Percentiles rank a stretch among this genome's conserved stretches.
These are phyloP conservation scores for Typhlichthys subterraneus DNA, from an alignment of 2,797 vertebrate species.

Conservation along the genomic window DNA sequence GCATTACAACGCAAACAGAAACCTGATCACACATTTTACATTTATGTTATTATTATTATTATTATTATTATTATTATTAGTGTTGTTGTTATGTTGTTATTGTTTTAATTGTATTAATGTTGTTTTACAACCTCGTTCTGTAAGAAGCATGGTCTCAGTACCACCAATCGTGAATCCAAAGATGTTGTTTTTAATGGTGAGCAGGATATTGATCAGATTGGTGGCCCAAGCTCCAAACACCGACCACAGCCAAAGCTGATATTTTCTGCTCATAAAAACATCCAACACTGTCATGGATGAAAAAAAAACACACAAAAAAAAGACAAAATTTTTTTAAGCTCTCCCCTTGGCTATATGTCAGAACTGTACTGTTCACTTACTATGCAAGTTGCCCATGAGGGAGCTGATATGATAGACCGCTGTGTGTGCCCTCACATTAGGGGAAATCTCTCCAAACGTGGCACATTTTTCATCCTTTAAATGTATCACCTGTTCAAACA, in stretches of 20 bases:
- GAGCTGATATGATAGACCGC: conserved; percentile 59
- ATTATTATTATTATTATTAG: too few species aligned
- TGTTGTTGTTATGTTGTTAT: too few species aligned
- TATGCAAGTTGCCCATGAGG: conserved; percentile 56
- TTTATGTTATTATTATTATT: too few species aligned
- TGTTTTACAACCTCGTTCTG: too few species aligned
- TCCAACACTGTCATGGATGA: conserved; percentile 56
- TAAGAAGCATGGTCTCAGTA: too few species aligned
- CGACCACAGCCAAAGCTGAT: conserved; percentile 33
- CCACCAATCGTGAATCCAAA: too few species aligned
- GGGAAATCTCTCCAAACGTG: conserved; percentile 38
- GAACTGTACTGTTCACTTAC: conserved; percentile 40
- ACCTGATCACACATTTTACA: too few species aligned
- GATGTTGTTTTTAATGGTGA: conserved; percentile 8
- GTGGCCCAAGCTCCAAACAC: conserved; percentile 3
- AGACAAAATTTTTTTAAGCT: conserved; percentile 37
- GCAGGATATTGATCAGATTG: background rate
- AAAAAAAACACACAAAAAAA: too few species aligned
- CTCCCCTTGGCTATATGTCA: conserved; percentile 62
- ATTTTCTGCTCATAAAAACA: conserved; percentile 40
- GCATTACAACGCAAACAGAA: too few species aligned
- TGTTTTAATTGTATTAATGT: too few species aligned
- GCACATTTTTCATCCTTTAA: conserved; percentile 32
- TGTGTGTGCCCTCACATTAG: conserved; percentile 32
- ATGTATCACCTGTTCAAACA: conserved; percentile 43